Percentiles rank a stretch among this genome's conserved stretches.
Evolutionary conservation across 1,140 invertebrate genomes (phyloP).

Genomic region (Anadara kagoshimensis): DNA sequence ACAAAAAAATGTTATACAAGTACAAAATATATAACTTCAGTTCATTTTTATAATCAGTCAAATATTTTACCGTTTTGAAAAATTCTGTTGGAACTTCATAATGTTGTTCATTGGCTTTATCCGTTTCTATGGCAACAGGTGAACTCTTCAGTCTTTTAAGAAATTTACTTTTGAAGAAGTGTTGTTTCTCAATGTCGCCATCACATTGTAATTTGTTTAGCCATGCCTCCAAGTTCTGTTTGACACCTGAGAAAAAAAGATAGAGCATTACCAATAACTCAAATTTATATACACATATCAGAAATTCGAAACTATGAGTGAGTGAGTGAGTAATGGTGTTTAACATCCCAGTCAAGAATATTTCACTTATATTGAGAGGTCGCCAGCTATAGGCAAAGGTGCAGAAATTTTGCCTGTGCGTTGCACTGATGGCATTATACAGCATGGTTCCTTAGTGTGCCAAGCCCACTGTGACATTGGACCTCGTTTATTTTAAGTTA

Average conservation of each 20-base stretch:
- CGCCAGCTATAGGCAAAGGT: too few relatives aligned
- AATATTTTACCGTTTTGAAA: conserved; percentile 53
- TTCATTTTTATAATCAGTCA: background rate
- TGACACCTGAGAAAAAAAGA: conserved; percentile 54
- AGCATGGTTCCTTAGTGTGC: too few relatives aligned
- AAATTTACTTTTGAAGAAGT: conserved; percentile 64
- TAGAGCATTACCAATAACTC: background rate
- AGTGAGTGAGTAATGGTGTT: background rate
- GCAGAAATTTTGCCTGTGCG: too few relatives aligned
- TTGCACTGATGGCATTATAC: too few relatives aligned
- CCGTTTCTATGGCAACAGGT: conserved; percentile 64
- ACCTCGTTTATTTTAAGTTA: too few relatives aligned
- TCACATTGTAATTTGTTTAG: conserved; percentile 61
- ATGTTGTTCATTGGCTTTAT: conserved; percentile 68
- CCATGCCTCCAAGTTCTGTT: conserved; percentile 55
- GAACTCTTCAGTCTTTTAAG: conserved; percentile 51
- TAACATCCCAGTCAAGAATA: too few relatives aligned
- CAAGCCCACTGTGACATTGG: too few relatives aligned
- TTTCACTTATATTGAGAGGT: too few relatives aligned
- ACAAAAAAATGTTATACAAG: background rate
- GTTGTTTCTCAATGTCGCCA: conserved; percentile 63
- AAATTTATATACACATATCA: background rate
- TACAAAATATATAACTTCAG: background rate
- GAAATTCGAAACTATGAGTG: background rate
- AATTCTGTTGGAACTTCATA: conserved; percentile 70